Evolutionary conservation across 2,797 vertebrate species (phyloP), one percentile per base, ranked within the genome.

Genomic region (Danio jaintianensis): DNA sequence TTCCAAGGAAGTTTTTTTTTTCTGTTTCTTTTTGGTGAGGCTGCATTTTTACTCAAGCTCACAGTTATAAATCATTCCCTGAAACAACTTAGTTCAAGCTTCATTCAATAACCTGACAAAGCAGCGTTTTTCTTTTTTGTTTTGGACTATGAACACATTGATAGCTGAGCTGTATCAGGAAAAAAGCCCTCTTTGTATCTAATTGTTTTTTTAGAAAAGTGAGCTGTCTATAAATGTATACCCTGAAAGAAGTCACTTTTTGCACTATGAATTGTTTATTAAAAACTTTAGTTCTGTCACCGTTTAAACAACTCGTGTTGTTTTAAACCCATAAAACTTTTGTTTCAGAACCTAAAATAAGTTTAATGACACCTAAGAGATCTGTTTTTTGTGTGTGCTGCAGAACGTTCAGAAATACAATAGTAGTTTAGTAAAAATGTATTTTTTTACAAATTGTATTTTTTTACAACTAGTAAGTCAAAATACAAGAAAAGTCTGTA

Each of bases 51-150:
- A 69, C 55, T 53, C 1, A 18, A 76, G 10, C 56, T 52, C 8
- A 69, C 71, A 71, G 43, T 81, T 81, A 82, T 85, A 74, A 87
- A 87, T 87, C 84, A 87, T 76, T 83, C 75, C 42, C 4, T 10
- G 42, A 62, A 52, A 59, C 66, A 56, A 62, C 83, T 63, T 81
- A 82, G 81, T 82, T 84, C 82, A 82, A 62, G 52, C 67, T 75
- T 79, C 18, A 45, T 76, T 85, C 73, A 69, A 61, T 53, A 81
- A 78, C 68, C 36, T 79, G 59, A 76, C 78, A 82, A 75, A 76
- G 71, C 78, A 15, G 69, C 4, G n/a, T 79, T 70, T 77, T 75
- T 75, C 75, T 53, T 58, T 62, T 20, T 45, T 22, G 67, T 78
- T 43, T 80, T 59, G 43, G 63, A 80, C 76, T 59, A 63, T 45